Evolutionary conservation across 2,797 vertebrate species (phyloP).

Genomic region (Chrosomus eos): DNA sequence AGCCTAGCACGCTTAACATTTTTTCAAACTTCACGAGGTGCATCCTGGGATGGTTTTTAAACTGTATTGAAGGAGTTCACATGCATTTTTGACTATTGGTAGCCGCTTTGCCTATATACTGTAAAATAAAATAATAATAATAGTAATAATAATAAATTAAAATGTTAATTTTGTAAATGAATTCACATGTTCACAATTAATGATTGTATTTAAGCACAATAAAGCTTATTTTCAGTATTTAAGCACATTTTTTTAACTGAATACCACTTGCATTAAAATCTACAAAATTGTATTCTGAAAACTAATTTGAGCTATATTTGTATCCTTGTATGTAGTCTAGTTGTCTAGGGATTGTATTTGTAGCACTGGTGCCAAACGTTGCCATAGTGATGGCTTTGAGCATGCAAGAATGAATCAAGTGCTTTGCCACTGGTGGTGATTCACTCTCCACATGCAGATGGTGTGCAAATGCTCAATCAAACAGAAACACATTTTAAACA

Average conservation of each 20-base stretch:
- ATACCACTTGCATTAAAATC: neutral
- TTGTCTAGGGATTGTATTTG: conserved; percentile 51
- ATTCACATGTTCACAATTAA: neutral
- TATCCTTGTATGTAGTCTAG: conserved; percentile 41
- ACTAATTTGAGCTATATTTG: neutral
- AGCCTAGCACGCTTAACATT: neutral
- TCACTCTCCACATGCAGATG: conserved; percentile 54
- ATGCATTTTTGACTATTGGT: neutral
- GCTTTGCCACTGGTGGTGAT: conserved; percentile 41
- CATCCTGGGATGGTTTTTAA: neutral
- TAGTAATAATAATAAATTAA: neutral
- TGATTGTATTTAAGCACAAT: neutral
- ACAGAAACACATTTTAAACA: neutral
- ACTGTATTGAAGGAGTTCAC: neutral
- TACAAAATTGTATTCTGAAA: neutral
- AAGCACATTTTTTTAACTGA: neutral
- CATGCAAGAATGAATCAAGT: conserved; percentile 60
- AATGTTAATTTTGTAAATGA: neutral
- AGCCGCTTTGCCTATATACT: neutral
- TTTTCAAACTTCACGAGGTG: neutral
- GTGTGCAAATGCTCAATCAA: neutral
- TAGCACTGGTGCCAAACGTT: conserved; percentile 60
- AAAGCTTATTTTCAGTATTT: neutral
- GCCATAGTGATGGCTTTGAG: conserved; percentile 66
- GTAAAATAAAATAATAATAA: neutral